Percentiles rank a stretch among this genome's conserved stretches.
phyloP scores from a whole-genome alignment of 1,140 invertebrate genomes.

The Danaus melanippus region DNA sequence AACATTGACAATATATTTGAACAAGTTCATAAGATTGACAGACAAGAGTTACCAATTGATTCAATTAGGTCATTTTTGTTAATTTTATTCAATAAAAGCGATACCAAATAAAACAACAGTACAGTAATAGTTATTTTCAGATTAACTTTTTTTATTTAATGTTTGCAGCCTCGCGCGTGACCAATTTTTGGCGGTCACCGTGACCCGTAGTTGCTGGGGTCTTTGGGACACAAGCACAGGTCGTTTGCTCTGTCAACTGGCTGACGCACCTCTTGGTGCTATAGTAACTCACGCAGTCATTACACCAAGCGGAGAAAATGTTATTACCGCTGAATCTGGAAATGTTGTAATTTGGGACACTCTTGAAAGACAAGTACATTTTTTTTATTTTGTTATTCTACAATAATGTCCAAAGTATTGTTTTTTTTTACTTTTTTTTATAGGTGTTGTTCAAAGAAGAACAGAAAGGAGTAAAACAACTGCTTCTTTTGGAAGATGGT shows the following conservation, averaged over 20 bases:
- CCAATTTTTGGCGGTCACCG: conserved; percentile 85
- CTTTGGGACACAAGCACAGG: conserved; percentile 95
- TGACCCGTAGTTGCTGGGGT: conserved; percentile 93
- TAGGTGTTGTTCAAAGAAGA: conserved; percentile 87
- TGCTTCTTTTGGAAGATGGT: conserved; percentile 88
- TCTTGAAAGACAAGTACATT: conserved; percentile 58
- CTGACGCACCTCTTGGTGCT: conserved; percentile 92
- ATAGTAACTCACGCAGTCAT: conserved; percentile 95
- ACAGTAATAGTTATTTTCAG: neutral
- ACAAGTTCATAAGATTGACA: conserved; percentile 95
- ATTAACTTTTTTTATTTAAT: neutral
- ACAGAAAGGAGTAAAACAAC: conserved; percentile 88
- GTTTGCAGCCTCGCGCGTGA: conserved; percentile 79
- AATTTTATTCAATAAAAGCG: neutral
- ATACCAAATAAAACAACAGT: neutral
- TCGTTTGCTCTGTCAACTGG: conserved; percentile 86
- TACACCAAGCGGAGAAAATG: conserved; percentile 86
- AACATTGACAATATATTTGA: conserved; percentile 99
- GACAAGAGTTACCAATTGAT: conserved; percentile 96
- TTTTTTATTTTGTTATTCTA: neutral
- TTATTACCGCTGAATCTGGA: conserved; percentile 93
- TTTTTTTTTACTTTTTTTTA: neutral
- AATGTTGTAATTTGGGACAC: conserved; percentile 94
- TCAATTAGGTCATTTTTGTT: conserved; percentile 80
- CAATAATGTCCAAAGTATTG: neutral